Evolutionary conservation across 2,888 invertebrate genomes (phyloP).

Genomic region (Ophion ventricosus): DNA sequence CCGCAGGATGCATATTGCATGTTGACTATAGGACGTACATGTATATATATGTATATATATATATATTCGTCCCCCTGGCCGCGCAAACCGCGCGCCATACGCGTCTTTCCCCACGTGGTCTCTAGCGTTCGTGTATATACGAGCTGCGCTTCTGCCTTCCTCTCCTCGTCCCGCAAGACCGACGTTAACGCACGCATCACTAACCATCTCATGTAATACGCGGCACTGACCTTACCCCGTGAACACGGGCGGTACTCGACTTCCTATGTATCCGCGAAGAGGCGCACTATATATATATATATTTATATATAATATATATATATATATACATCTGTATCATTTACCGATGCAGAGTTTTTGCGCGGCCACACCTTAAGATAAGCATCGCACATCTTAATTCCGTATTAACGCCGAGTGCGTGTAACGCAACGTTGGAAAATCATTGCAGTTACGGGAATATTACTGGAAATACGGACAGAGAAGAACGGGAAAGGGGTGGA

Average conservation of each 20-base stretch:
- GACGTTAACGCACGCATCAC: constrained; percentile 71
- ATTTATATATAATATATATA: constrained; percentile 8
- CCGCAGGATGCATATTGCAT: constrained; percentile 14
- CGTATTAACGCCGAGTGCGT: neutral
- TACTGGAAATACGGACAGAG: neutral
- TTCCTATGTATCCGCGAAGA: neutral
- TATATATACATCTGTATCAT: neutral
- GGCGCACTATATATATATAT: constrained; percentile 5
- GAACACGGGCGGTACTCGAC: constrained; percentile 49
- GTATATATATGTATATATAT: neutral
- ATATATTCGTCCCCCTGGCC: constrained; percentile 14
- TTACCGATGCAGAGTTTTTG: constrained; percentile 3
- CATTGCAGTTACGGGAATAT: neutral
- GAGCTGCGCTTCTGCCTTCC: constrained; percentile 65
- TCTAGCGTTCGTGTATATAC: constrained; percentile 19
- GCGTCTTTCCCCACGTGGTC: constrained; percentile 49
- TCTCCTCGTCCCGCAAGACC: constrained; percentile 60
- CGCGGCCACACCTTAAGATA: neutral
- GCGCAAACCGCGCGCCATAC: constrained; percentile 41
- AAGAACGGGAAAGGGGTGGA: neutral
- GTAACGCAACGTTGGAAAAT: neutral
- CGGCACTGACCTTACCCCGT: constrained; percentile 82
- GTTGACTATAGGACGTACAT: constrained; percentile 17
- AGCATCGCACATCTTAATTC: neutral
- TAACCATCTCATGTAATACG: constrained; percentile 80